phyloP scores from a whole-genome alignment of 2,888 invertebrate genomes.

The Camponotus fellah region DNA sequence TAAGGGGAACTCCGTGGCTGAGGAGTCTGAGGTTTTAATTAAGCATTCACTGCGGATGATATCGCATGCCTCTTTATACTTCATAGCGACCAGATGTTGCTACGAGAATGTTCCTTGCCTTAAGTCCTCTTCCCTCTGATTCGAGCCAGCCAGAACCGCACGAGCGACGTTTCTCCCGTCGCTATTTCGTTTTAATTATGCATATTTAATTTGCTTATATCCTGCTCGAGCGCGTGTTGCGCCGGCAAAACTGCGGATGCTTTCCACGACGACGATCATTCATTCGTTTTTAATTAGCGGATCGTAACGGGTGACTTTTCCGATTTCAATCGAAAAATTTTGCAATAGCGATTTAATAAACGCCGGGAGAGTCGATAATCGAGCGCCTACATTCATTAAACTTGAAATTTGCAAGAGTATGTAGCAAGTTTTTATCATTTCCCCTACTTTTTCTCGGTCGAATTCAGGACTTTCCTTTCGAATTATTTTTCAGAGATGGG shows the following conservation, averaged over 20 bases:
- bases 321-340: background rate
- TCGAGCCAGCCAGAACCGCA: slow-evolving; percentile 72
- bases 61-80: slow-evolving; percentile 87
- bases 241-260: slow-evolving; percentile 54
- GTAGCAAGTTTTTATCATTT: slow-evolving; percentile 27
- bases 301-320: background rate
- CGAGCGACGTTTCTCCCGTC: slow-evolving; percentile 77
- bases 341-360: background rate
- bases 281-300: slow-evolving; percentile 47
- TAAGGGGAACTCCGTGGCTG: slow-evolving; percentile 71
- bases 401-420: background rate
- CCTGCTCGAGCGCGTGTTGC: slow-evolving; percentile 61
- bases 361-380: background rate
- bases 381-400: background rate
- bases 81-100: slow-evolving; percentile 88
- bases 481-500: slow-evolving; percentile 58
- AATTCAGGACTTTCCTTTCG: slow-evolving; percentile 28
- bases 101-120: slow-evolving; percentile 75
- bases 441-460: background rate
- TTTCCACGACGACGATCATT: slow-evolving; percentile 46
- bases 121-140: slow-evolving; percentile 66
- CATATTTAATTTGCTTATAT: slow-evolving; percentile 84
- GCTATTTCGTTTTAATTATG: slow-evolving; percentile 81
- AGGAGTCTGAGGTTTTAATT: slow-evolving; percentile 86
- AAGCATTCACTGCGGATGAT: slow-evolving; percentile 85